Evolutionary conservation across 2,888 invertebrate genomes (phyloP), one percentile per base, ranked within the genome.

Genomic region (Aspidiotus rigidus): DNA sequence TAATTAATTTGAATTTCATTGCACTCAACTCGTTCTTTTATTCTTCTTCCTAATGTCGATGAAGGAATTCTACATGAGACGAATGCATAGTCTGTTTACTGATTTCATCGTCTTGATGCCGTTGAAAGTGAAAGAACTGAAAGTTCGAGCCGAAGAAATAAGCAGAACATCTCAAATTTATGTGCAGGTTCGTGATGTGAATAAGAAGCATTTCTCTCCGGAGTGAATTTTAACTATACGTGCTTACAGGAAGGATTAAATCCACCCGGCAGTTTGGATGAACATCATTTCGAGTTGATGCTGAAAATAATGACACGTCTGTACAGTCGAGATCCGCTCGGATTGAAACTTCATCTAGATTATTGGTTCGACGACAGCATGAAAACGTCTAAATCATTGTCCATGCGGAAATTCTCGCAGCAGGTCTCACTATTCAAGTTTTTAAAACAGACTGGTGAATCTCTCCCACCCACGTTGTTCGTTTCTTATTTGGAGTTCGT

Each of bases 81-180:
- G 91, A 59, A 80, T 95, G 60, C 96, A 97, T 79, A 83, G 85
- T 15, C 80, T 96, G 9, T 82, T 96, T 66, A 91, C 93, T 0
- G 95, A 96, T 79, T 95, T 97, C 75, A 91, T 97, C 62, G 87
- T 90, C 72, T 84, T 90, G 69, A 91, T 95, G 91, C 95, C 94
- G 67, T 83, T 93, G 62, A 95, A 94, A 84, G 85, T 90, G 0
- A 89, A 89, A 74, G 90, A 91, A 77, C 79, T 92, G 71, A 81
- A 89, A 62, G 87, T 86, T 74, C 83, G 89, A 74, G 94, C 93
- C 0, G 95, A 96, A 78, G 96, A 97, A 78, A 87, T 88, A 2
- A 89, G 91, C 13, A 84, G 90, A 71, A 87, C 89, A 1, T 85
- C 88, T 56, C 84, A 87, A 72, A 85, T 86, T 74, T 89, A 87